Evolutionary conservation across 2,888 invertebrate genomes (phyloP).

Genomic region (Drosophila leonis): DNA sequence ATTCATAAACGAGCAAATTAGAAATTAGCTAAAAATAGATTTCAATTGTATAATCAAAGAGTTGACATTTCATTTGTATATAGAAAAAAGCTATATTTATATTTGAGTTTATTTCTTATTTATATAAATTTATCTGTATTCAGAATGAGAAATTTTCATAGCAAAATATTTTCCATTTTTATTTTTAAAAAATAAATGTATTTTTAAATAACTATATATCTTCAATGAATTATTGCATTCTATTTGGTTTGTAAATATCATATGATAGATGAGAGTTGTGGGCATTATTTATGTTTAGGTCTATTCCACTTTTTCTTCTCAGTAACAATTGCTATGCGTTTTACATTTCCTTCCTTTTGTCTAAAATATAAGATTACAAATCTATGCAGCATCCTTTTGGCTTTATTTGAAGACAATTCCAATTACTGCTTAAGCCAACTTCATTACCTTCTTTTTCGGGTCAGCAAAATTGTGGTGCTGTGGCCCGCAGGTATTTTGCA

Average conservation of each 20-base stretch:
- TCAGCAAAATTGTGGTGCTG: slow-evolving; percentile 14
- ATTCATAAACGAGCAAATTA: slow-evolving; percentile 25
- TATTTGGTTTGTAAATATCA: neutral
- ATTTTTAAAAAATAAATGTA: neutral
- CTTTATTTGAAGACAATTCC: slow-evolving; percentile 11
- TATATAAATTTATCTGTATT: neutral
- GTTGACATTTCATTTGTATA: neutral
- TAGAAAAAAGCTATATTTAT: neutral
- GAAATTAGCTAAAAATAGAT: neutral
- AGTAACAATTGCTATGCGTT: neutral
- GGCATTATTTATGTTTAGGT: neutral
- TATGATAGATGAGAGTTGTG: neutral
- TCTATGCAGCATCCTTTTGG: slow-evolving; percentile 1
- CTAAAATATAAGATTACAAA: slow-evolving; percentile 1
- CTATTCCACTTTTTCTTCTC: neutral
- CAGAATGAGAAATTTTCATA: neutral
- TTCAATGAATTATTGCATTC: neutral
- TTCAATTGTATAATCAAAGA: neutral
- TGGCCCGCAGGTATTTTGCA: slow-evolving; percentile 52
- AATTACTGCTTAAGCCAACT: slow-evolving; percentile 22
- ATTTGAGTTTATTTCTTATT: no score
- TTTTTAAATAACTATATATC: slow-evolving; percentile 2
- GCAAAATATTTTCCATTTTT: neutral
- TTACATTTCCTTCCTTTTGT: neutral
- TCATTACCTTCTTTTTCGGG: slow-evolving; percentile 17